Evolutionary conservation across 2,797 vertebrate genomes (phyloP).

Genomic region (Poecilia gillii): DNA sequence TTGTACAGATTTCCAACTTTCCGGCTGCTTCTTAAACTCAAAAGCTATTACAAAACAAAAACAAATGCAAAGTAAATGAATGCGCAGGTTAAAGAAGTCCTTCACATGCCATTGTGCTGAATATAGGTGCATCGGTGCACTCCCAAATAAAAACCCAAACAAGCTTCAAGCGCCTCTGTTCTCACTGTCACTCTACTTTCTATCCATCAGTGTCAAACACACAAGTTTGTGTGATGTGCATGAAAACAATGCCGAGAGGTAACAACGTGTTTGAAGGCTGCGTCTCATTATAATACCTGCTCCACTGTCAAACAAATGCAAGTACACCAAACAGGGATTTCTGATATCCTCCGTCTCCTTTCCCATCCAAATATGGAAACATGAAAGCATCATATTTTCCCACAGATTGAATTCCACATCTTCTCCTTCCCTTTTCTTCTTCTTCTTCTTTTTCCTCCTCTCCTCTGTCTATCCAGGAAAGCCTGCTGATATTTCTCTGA

Average conservation of each 20-base stretch:
- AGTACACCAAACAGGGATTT: slow-evolving; percentile 31
- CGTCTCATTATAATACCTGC: slow-evolving; percentile 63
- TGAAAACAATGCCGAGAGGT: slow-evolving; percentile 53
- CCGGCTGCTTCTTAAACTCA: slow-evolving; percentile 1
- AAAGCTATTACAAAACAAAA: background rate
- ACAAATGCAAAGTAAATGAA: slow-evolving; percentile 7
- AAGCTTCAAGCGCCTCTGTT: slow-evolving; percentile 23
- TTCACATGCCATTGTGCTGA: slow-evolving; percentile 15
- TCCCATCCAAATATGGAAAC: slow-evolving; percentile 23
- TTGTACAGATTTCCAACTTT: background rate
- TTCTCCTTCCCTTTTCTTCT: slow-evolving; percentile 26
- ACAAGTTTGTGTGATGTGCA: slow-evolving; percentile 44
- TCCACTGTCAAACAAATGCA: slow-evolving; percentile 47
- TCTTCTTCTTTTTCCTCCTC: slow-evolving; percentile 30
- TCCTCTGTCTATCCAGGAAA: slow-evolving; percentile 64
- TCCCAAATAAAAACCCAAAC: slow-evolving; percentile 8
- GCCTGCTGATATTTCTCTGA: slow-evolving; percentile 66
- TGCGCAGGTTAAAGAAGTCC: slow-evolving; percentile 14
- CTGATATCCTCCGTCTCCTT: slow-evolving; percentile 8
- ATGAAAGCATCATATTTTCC: slow-evolving; percentile 45
- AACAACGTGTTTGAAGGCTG: slow-evolving; percentile 53
- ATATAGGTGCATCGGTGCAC: slow-evolving; percentile 12
- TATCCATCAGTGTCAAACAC: slow-evolving; percentile 65
- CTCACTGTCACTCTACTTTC: slow-evolving; percentile 50
- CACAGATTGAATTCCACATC: slow-evolving; percentile 40